A percentile compares a stretch with the other conserved stretches of the same genome.
Conservation (phyloP, 2,888 invertebrate genomes). For the Thalpophila matura region DNA sequence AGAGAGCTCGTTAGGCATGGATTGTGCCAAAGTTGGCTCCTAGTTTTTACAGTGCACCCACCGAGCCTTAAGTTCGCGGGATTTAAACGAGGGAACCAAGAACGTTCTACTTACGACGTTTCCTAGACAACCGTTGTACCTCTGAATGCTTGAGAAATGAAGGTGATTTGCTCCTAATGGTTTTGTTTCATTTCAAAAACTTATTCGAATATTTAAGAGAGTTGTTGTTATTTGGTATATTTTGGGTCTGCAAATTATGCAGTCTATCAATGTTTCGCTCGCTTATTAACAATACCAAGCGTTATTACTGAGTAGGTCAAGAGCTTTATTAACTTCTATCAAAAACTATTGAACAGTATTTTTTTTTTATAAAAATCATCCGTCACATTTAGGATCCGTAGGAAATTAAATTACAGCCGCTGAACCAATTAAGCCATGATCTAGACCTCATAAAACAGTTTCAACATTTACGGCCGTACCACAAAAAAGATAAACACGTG, state of each 20-base stretch:
- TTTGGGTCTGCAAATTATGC: neutral
- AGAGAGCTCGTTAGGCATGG: constrained; percentile 86
- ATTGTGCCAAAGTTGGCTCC: constrained; percentile 78
- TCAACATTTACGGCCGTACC: no score
- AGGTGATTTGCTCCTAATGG: constrained; percentile 45
- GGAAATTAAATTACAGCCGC: no score
- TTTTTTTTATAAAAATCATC: no score
- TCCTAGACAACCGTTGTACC: constrained; percentile 41
- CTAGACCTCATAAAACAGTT: no score
- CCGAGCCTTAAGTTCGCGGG: constrained; percentile 56
- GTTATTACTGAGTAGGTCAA: no score
- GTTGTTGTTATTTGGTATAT: neutral
- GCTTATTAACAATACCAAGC: no score
- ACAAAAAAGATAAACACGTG: no score
- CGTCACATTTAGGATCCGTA: no score
- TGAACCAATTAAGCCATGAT: no score
- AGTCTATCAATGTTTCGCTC: no score
- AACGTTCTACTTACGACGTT: constrained; percentile 59
- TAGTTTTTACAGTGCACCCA: constrained; percentile 65
- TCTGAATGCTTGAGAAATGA: constrained; percentile 54
- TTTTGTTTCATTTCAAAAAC: constrained; percentile 28
- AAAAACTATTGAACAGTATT: no score
- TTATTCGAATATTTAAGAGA: constrained; percentile 9
- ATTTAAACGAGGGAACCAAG: constrained; percentile 60
- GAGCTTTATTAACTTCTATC: no score